Evolutionary conservation across 2,888 invertebrate species (phyloP).

Genomic region (Synergus itoensis): DNA sequence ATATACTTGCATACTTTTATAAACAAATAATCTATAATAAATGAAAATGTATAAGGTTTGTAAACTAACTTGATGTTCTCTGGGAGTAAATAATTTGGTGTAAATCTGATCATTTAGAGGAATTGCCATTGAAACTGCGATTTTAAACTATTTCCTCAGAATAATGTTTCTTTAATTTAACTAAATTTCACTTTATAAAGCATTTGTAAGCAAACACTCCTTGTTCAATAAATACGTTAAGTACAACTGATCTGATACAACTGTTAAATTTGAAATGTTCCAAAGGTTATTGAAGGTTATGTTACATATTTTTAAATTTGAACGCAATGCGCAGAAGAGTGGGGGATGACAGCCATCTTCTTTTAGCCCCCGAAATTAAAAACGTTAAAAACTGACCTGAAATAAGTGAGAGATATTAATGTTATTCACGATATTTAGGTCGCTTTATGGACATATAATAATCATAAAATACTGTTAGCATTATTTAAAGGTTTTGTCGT

Average conservation of each 20-base stretch:
- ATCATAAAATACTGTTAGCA: neutral
- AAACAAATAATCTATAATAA: neutral
- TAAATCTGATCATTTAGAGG: conserved; percentile 84
- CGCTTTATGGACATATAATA: neutral
- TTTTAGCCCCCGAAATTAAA: neutral
- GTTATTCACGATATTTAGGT: neutral
- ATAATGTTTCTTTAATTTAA: neutral
- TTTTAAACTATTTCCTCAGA: conserved; percentile 5
- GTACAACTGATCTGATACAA: conserved; percentile 1
- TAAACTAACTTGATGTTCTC: conserved; percentile 85
- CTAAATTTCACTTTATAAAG: neutral
- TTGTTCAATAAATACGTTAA: conserved; percentile 6
- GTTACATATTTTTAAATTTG: conserved; percentile 1
- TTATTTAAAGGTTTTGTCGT: no score
- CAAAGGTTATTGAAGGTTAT: conserved; percentile 16
- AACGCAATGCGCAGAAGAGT: neutral
- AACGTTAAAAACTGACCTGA: neutral
- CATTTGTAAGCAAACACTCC: neutral
- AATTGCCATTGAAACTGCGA: conserved; percentile 78
- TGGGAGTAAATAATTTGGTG: conserved; percentile 88
- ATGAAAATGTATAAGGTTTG: neutral
- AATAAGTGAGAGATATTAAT: neutral
- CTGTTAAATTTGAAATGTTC: neutral
- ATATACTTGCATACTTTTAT: neutral
- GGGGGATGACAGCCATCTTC: neutral